These are phyloP conservation scores for Zaprionus nigranus DNA, from an alignment of 1,140 invertebrate genomes.

Conservation along the genomic window DNA sequence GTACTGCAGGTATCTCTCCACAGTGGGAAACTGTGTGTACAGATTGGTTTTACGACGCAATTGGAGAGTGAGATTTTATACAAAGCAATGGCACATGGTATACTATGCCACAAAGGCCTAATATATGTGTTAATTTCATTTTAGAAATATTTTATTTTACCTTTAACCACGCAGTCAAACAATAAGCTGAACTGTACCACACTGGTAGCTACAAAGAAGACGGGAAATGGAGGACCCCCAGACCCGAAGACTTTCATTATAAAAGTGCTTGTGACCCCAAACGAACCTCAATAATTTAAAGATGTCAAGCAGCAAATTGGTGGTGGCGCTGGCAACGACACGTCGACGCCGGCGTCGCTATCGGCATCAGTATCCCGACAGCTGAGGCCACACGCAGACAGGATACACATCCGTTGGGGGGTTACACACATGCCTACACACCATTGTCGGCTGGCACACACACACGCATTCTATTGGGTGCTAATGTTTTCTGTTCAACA, in stretches of 20 bases:
- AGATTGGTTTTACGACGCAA: no score
- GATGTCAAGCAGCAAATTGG: conserved; percentile 82
- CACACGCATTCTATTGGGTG: conserved; percentile 77
- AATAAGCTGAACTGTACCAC: background rate
- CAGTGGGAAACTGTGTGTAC: no score
- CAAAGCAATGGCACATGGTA: no score
- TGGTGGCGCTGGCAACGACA: conserved; percentile 42
- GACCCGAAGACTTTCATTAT: conserved; percentile 7
- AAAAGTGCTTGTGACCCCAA: conserved; percentile 53
- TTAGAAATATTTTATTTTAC: conserved; percentile 81
- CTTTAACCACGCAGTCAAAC: conserved; percentile 48
- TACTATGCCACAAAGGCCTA: background rate
- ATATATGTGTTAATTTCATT: conserved; percentile 60
- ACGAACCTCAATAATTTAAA: conserved; percentile 79
- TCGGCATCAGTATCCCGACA: conserved; percentile 37
- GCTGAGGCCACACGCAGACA: conserved; percentile 70
- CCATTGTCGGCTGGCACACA: conserved; percentile 23
- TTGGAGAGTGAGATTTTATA: no score
- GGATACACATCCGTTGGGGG: conserved; percentile 72
- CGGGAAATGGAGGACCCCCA: background rate
- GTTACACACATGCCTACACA: conserved; percentile 32
- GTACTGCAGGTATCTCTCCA: no score
- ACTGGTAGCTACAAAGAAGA: no score
- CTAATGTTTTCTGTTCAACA: conserved; percentile 68
- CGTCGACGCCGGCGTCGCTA: conserved; percentile 26